A percentile compares a stretch with the other conserved stretches of the same genome.
These are phyloP conservation scores for Eurytemora carolleeae DNA, from an alignment of 1,140 invertebrate species.

Conservation along the genomic window DNA sequence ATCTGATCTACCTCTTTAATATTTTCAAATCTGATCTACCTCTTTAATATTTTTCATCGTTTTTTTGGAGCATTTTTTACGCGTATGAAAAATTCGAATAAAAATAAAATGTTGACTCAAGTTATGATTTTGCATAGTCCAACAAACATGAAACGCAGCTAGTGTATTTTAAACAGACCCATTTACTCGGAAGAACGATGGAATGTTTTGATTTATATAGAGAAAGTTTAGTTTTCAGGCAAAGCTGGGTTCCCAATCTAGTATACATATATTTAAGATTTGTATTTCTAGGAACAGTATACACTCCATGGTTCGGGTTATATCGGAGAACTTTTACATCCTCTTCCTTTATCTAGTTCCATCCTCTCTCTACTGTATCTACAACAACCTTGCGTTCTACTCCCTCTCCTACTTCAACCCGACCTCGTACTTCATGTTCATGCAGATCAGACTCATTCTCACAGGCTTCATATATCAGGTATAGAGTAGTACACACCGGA, in stretches of 20 bases:
- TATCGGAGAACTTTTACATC: slow-evolving; percentile 31
- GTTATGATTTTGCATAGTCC: too few relatives aligned
- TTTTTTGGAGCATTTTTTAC: too few relatives aligned
- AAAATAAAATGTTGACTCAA: too few relatives aligned
- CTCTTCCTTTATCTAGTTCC: slow-evolving; percentile 72
- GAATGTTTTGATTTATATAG: too few relatives aligned
- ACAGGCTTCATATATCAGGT: slow-evolving; percentile 84
- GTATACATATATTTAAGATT: not conserved
- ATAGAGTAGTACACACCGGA: slow-evolving; percentile 22
- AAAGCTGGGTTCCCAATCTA: too few relatives aligned
- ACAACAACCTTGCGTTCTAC: slow-evolving; percentile 82
- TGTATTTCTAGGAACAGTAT: not conserved
- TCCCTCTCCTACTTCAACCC: slow-evolving; percentile 79
- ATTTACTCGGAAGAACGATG: too few relatives aligned
- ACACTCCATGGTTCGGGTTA: not conserved
- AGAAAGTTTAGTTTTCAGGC: too few relatives aligned
- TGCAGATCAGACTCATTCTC: slow-evolving; percentile 76
- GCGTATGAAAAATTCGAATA: too few relatives aligned
- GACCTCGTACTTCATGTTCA: slow-evolving; percentile 76
- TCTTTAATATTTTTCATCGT: too few relatives aligned
- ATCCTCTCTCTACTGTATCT: slow-evolving; percentile 71
- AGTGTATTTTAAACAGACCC: not conserved
- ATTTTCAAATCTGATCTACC: too few relatives aligned
- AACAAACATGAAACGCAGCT: too few relatives aligned
- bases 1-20: too few relatives aligned